A percentile compares a stretch with the other conserved stretches of the same genome.
Conservation (phyloP, 1,140 invertebrate genomes). For the Drosophila leontia region DNA sequence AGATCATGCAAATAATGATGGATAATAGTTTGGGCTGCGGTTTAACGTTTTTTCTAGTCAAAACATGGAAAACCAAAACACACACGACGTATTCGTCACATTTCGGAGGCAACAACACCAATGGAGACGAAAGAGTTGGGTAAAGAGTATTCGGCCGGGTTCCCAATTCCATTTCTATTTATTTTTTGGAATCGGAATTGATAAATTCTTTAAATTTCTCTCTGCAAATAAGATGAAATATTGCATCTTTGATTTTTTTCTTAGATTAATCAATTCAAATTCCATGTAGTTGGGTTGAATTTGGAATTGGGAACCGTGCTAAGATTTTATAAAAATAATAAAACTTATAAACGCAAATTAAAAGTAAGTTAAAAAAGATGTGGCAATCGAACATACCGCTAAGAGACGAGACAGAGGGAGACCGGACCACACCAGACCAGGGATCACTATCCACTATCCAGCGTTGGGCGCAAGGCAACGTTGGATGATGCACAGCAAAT, state of each 20-base stretch:
- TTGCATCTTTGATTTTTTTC: background rate
- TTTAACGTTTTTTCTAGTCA: slow-evolving; percentile 28
- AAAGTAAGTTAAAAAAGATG: slow-evolving; percentile 32
- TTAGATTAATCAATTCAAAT: background rate
- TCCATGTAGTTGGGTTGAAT: background rate
- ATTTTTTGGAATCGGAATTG: background rate
- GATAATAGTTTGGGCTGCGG: slow-evolving; percentile 8
- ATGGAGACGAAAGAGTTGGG: slow-evolving; percentile 46
- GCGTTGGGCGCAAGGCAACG: slow-evolving; percentile 68
- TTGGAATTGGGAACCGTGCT: background rate
- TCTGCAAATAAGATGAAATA: background rate
- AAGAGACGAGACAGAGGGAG: slow-evolving; percentile 62
- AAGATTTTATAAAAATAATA: slow-evolving; percentile 36
- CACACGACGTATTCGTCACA: slow-evolving; percentile 25
- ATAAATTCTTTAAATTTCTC: background rate
- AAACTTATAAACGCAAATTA: slow-evolving; percentile 54
- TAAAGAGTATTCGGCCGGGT: slow-evolving; percentile 16
- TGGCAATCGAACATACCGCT: slow-evolving; percentile 67
- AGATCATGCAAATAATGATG: slow-evolving; percentile 44
- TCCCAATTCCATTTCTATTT: background rate
- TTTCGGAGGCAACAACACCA: slow-evolving; percentile 47
- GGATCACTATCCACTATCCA: slow-evolving; percentile 68
- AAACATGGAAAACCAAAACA: slow-evolving; percentile 47
- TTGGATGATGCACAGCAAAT: slow-evolving; percentile 64
- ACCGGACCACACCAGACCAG: slow-evolving; percentile 43